Conservation (phyloP, 1,140 invertebrate species). For the Spodoptera frugiperda region DNA sequence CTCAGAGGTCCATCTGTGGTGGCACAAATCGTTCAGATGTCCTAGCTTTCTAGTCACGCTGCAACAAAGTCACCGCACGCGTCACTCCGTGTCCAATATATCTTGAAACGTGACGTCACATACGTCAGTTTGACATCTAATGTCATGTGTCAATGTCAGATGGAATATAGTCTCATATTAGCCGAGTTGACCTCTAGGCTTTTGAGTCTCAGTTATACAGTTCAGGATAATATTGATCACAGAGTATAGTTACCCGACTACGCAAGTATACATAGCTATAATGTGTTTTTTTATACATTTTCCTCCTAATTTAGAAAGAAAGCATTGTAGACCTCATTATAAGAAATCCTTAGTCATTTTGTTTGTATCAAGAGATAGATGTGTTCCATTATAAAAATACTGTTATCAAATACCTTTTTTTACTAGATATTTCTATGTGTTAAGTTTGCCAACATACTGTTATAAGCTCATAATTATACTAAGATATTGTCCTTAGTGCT, state of each 20-base stretch:
- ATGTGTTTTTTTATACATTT: not conserved
- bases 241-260: constrained; percentile 34
- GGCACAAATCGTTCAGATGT: constrained; percentile 36
- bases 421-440: no score
- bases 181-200: no score
- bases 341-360: not conserved
- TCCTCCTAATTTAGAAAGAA: not conserved
- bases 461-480: no score
- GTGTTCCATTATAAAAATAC: no score
- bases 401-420: no score
- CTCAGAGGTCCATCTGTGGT: not conserved
- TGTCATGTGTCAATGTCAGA: no score
- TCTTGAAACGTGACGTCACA: constrained; percentile 1
- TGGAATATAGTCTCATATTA: no score
- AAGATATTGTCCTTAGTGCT: no score
- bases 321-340: not conserved
- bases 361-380: no score
- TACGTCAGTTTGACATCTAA: not conserved
- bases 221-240: constrained; percentile 1
- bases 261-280: constrained; percentile 16
- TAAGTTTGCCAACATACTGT: no score
- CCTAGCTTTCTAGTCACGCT: constrained; percentile 64
- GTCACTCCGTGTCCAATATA: constrained; percentile 1
- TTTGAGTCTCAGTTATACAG: not conserved
- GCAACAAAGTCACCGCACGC: constrained; percentile 45